Evolutionary conservation across 2,888 invertebrate species (phyloP).

Genomic region (Acanthosepion esculentum): DNA sequence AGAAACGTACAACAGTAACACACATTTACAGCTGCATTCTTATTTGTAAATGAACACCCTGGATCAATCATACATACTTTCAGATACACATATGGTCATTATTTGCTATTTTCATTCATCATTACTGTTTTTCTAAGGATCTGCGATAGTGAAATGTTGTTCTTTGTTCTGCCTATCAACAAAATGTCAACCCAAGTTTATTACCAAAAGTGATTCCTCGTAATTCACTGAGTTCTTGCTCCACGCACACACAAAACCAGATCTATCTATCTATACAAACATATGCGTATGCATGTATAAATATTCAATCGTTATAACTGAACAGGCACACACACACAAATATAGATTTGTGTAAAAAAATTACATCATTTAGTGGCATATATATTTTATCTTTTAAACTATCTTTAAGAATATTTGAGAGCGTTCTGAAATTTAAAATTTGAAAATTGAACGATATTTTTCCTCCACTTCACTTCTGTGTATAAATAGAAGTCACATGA

Average conservation of each 20-base stretch:
- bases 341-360: too few species aligned
- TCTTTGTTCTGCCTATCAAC: slow-evolving; percentile 5
- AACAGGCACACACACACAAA: too few species aligned
- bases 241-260: neutral
- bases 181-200: neutral
- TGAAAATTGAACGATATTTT: too few species aligned
- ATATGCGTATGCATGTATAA: neutral
- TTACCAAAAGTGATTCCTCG: neutral
- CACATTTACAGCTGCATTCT: neutral
- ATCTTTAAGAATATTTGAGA: too few species aligned
- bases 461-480: too few species aligned
- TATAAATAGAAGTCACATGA: too few species aligned
- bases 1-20: neutral
- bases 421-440: too few species aligned
- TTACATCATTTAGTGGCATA: too few species aligned
- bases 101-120: slow-evolving; percentile 18
- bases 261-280: neutral
- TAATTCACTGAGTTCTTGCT: neutral
- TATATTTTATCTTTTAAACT: too few species aligned
- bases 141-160: neutral
- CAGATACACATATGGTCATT: neutral
- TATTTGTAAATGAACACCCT: neutral
- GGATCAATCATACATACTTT: neutral
- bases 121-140: slow-evolving; percentile 16
- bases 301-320: too few species aligned